Percentiles rank a stretch among this genome's conserved stretches.
These are phyloP conservation scores for Cryptotis parvus DNA, from an alignment of 2,113 vertebrate genomes.

Conservation along the genomic window DNA sequence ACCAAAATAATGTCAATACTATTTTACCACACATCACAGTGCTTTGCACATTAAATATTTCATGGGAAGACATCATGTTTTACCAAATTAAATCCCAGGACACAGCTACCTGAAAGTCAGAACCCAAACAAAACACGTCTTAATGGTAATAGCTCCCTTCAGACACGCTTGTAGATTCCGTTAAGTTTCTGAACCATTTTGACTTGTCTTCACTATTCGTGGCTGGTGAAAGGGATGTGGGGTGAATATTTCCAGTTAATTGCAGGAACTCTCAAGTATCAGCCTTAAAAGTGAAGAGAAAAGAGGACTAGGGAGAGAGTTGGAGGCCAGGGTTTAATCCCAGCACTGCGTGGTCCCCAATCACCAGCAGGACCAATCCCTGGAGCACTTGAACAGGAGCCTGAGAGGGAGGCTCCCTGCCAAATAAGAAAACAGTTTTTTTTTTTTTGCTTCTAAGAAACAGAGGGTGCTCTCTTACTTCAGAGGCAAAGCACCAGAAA, in stretches of 20 bases:
- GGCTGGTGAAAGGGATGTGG: not conserved
- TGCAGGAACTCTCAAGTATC: not conserved
- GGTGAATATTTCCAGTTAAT: not conserved
- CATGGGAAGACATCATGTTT: not conserved
- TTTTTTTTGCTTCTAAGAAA: too few species aligned
- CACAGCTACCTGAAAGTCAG: not conserved
- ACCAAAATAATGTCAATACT: not conserved
- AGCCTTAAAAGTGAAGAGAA: slow-evolving; percentile 39
- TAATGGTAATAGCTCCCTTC: not conserved
- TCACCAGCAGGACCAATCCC: too few species aligned
- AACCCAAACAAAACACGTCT: not conserved
- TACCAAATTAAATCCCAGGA: not conserved
- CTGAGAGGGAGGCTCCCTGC: too few species aligned
- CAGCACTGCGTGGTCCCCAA: too few species aligned
- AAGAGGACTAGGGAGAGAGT: not conserved
- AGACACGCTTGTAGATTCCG: not conserved
- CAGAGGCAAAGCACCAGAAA: slow-evolving; percentile 12
- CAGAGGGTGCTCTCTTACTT: not conserved
- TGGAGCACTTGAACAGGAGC: too few species aligned
- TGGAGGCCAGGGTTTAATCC: too few species aligned
- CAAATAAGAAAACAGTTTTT: too few species aligned
- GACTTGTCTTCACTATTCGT: slow-evolving; percentile 21
- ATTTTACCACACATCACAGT: not conserved
- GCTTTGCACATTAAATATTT: not conserved
- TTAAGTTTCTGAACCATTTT: slow-evolving; percentile 1